phyloP scores from a whole-genome alignment of 2,113 vertebrate species.

The Calyptommatus sinebrachiatus region DNA sequence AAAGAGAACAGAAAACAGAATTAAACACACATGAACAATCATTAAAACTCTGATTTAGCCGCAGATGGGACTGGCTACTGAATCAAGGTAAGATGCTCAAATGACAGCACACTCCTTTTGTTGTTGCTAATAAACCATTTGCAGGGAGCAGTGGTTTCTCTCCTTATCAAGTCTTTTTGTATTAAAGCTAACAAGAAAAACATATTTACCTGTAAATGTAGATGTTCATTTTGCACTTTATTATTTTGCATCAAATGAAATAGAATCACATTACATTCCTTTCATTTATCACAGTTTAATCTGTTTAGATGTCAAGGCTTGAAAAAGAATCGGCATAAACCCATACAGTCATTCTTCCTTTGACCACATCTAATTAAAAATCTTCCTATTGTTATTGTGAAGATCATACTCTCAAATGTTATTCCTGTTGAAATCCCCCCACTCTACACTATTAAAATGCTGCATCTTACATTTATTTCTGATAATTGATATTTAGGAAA shows the following conservation, averaged over 20 bases:
- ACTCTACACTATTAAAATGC: not conserved
- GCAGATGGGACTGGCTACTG: not conserved
- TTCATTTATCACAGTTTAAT: not conserved
- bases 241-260: not conserved
- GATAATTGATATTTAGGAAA: not conserved
- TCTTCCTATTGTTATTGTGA: not conserved
- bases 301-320: not conserved
- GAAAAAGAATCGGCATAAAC: not conserved
- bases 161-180: not conserved
- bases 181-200: not conserved
- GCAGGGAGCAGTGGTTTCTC: not conserved
- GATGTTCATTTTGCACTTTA: not conserved
- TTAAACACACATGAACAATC: not conserved
- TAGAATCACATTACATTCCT: not conserved
- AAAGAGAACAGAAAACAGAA: not conserved
- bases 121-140: not conserved
- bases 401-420: not conserved
- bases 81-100: not conserved
- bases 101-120: not conserved
- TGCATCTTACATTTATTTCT: slow-evolving; percentile 4
- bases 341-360: not conserved
- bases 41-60: not conserved
- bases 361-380: not conserved
- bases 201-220: not conserved
- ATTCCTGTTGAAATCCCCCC: not conserved